Evolutionary conservation across 2,113 vertebrate genomes (phyloP), one percentile per base, ranked within the genome.

Genomic region (Scomber scombrus): DNA sequence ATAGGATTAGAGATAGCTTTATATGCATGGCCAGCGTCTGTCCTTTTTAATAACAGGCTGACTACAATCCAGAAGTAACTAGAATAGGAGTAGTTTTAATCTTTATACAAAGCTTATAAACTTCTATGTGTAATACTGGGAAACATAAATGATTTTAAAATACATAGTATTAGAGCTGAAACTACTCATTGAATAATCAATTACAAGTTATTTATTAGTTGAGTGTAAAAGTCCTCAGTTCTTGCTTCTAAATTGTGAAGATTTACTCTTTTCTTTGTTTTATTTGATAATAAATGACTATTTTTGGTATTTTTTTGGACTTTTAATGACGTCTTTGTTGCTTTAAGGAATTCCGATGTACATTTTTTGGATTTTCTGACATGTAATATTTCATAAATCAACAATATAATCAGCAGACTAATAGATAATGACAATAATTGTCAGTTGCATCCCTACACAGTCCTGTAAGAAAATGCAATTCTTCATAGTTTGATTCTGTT

Each of bases 51-150:
- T 3, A 49, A 71, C 29, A 49, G 3, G 3, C 18, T 11, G 21
- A 47, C 2, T 26, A 4, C 8, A 57, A 29, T 29, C 15, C 3
- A 12, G 26, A 5, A 47, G 5, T 5, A 16, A 47, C 19, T 5
- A 21, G 11, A n/a, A 66, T 14, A 15, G 3, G 21, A 57, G 19
- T 5, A 12, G 16, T 26, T 26, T 26, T 21, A 2, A 3, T 71
- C 26, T 62, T 26, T 62, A 54, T 56, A 65, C 51, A 65, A 77
- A 72, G 51, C 45, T 18, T 40, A 31, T 15, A 52, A 26, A 47
- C 29, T 11, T 73, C 50, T 13, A 66, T 7, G 3, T 18, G 29
- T 26, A 9, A 67, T 62, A 45, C 49, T 34, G n/a, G 29, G 50
- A 21, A 69, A 60, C 51, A 15, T 26, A 13, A 8, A 55, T 14